These are phyloP conservation scores for Rhinella marina DNA, from an alignment of 2,797 vertebrate genomes.

Conservation along the genomic window DNA sequence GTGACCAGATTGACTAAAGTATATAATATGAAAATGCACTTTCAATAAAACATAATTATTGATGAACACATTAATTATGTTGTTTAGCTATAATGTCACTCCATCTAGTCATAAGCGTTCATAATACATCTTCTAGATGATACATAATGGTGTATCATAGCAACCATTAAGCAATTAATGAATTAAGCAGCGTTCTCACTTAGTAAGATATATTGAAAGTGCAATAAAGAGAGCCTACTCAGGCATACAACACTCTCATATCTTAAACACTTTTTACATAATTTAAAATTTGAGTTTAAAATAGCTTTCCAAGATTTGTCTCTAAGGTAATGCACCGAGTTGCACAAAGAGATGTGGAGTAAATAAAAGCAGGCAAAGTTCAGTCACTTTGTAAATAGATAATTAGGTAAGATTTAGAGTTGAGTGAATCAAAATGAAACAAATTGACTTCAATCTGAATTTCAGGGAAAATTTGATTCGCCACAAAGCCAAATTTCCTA, in stretches of 20 bases:
- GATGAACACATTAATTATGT: constrained; percentile 45
- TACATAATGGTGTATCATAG: constrained; percentile 39
- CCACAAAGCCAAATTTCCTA: too few relatives aligned
- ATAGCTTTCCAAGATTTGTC: constrained; percentile 55
- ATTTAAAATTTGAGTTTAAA: constrained; percentile 52
- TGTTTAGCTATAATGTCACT: constrained; percentile 34
- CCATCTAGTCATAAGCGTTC: constrained; percentile 28
- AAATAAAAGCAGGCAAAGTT: constrained; percentile 18
- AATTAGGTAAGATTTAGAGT: too few relatives aligned
- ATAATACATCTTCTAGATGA: constrained; percentile 16
- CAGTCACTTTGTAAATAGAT: constrained; percentile 24
- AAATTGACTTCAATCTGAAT: too few relatives aligned
- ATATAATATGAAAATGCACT: not conserved
- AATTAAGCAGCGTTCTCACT: constrained; percentile 48
- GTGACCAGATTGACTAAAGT: not conserved
- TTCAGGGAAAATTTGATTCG: too few relatives aligned
- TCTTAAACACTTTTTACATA: constrained; percentile 50
- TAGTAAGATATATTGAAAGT: constrained; percentile 55
- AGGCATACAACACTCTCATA: constrained; percentile 45
- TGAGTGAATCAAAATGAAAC: too few relatives aligned
- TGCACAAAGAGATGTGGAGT: not conserved
- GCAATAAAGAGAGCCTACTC: constrained; percentile 50
- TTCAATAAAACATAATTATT: constrained; percentile 38
- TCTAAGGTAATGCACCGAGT: constrained; percentile 42
- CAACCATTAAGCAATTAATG: constrained; percentile 56